These are phyloP conservation scores for Neodiprion lecontei DNA, from an alignment of 1,140 invertebrate species.

Conservation along the genomic window DNA sequence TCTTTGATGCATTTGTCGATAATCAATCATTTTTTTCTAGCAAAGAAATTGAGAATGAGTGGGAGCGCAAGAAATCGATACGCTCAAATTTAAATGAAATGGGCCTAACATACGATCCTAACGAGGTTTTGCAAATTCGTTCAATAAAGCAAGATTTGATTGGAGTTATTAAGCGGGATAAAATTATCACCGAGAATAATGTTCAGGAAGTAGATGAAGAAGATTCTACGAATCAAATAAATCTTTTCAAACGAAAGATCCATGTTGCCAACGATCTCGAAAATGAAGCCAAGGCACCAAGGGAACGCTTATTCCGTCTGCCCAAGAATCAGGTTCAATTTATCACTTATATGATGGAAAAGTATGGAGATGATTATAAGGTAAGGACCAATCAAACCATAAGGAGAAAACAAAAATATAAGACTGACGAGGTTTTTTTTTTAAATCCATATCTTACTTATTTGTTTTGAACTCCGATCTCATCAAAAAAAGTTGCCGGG, in stretches of 20 bases:
- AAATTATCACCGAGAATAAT: conserved; percentile 49
- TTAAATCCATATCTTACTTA: background rate
- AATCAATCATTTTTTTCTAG: conserved; percentile 60
- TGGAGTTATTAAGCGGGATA: conserved; percentile 48
- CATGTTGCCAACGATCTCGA: conserved; percentile 72
- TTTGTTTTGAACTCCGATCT: no score
- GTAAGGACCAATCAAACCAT: conserved; percentile 42
- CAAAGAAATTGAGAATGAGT: conserved; percentile 75
- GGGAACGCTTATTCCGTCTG: conserved; percentile 71
- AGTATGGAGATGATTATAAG: conserved; percentile 87
- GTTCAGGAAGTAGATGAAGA: conserved; percentile 58
- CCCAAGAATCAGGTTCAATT: conserved; percentile 80
- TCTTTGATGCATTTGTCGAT: conserved; percentile 18
- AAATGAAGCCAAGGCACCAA: conserved; percentile 74
- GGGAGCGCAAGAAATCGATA: conserved; percentile 74
- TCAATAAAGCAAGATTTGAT: conserved; percentile 68
- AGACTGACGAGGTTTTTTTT: conserved; percentile 12
- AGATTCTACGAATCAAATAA: conserved; percentile 29
- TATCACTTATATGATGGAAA: conserved; percentile 83
- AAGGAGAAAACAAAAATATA: conserved; percentile 21
- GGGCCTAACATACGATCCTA: conserved; percentile 83
- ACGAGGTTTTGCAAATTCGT: conserved; percentile 72
- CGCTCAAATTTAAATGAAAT: conserved; percentile 77
- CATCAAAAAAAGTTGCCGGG: no score
- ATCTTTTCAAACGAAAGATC: conserved; percentile 54